phyloP scores from a whole-genome alignment of 2,797 vertebrate species.

The Danio choprae region DNA sequence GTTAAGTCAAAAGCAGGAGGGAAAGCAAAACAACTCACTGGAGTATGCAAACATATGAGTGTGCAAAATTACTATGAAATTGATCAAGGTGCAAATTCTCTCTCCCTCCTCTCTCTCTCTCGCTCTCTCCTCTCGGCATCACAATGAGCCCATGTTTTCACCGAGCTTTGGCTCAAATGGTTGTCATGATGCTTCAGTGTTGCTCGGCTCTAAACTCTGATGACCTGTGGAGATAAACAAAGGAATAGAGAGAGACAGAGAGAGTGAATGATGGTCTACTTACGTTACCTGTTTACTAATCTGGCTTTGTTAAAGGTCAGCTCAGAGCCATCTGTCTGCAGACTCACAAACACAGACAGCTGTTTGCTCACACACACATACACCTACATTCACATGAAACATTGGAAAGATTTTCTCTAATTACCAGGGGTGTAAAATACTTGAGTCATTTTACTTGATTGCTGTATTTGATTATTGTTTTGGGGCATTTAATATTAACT shows the following conservation, averaged over 20 bases:
- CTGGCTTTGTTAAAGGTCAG: constrained; percentile 57
- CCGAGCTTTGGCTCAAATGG: constrained; percentile 52
- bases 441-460: too few relatives aligned
- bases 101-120: constrained; percentile 63
- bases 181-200: constrained; percentile 76
- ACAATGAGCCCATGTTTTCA: constrained; percentile 43
- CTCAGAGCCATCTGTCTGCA: constrained; percentile 47
- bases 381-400: constrained; percentile 29
- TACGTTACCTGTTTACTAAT: constrained; percentile 43
- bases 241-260: constrained; percentile 43
- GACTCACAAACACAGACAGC: constrained; percentile 33
- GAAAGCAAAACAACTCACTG: constrained; percentile 34
- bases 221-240: constrained; percentile 67
- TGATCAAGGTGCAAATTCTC: constrained; percentile 31
- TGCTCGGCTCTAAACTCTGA: constrained; percentile 71
- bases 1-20: not conserved
- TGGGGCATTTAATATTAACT: too few relatives aligned
- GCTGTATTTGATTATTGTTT: too few relatives aligned
- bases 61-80: constrained; percentile 30
- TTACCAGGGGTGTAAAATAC: too few relatives aligned
- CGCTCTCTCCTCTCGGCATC: constrained; percentile 59
- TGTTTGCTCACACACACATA: constrained; percentile 13
- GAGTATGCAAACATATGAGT: constrained; percentile 53
- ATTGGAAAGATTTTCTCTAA: constrained; percentile 7
- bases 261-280: constrained; percentile 41